Percentiles rank a stretch among this genome's conserved stretches.
phyloP scores from a whole-genome alignment of 2,797 vertebrate species.

The Pseudopleuronectes americanus region DNA sequence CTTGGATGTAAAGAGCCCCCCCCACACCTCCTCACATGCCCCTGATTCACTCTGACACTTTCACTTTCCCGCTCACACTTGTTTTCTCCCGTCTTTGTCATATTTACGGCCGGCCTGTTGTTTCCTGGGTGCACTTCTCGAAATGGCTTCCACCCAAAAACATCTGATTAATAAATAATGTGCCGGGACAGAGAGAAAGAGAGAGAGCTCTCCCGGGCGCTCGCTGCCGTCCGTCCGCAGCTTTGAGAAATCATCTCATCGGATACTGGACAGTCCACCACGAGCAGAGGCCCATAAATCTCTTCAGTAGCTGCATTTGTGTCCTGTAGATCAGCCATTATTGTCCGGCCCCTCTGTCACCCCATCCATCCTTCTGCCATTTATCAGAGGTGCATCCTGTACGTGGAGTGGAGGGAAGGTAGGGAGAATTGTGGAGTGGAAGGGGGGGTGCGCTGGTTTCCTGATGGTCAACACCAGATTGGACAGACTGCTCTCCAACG shows the following conservation, averaged over 20 bases:
- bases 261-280: conserved; percentile 91
- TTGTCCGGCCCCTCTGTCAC: conserved; percentile 96
- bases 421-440: conserved; percentile 16
- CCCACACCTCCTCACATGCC: conserved; percentile 46
- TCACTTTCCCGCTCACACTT: conserved; percentile 83
- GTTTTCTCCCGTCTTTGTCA: conserved; percentile 55
- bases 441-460: conserved; percentile 16
- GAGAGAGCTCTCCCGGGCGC: conserved; percentile 40
- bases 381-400: conserved; percentile 93
- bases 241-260: conserved; percentile 96
- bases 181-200: conserved; percentile 34
- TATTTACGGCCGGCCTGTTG: conserved; percentile 87
- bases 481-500: conserved; percentile 3
- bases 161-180: conserved; percentile 98
- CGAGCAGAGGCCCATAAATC: conserved; percentile 91
- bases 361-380: conserved; percentile 97
- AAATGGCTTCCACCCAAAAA: conserved; percentile 91
- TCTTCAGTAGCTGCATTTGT: conserved; percentile 93
- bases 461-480: conserved; percentile 48
- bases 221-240: conserved; percentile 73
- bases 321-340: conserved; percentile 99
- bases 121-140: conserved; percentile 89
- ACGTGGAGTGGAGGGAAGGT: conserved; percentile 62
- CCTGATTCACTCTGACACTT: conserved; percentile 88
- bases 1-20: conserved; percentile 54